Evolutionary conservation across 2,797 vertebrate species (phyloP).

Genomic region (Hydrolagus colliei): DNA sequence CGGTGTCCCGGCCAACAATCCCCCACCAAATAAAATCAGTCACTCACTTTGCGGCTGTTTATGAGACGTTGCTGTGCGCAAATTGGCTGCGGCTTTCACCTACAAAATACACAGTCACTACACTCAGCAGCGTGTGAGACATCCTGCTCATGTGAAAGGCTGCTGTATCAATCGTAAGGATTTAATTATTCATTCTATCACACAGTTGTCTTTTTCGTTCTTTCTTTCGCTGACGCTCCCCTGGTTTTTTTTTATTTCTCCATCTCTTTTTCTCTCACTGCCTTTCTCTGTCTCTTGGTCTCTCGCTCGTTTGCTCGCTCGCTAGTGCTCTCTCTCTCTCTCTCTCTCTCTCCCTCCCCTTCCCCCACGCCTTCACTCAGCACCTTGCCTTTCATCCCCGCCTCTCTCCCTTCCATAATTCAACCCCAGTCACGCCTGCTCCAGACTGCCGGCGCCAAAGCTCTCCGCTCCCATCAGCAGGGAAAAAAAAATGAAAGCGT

Average conservation of each 20-base stretch:
- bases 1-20: too few relatives aligned
- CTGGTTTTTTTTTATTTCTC: not conserved
- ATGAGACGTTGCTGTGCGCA: too few relatives aligned
- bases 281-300: not conserved
- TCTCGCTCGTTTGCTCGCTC: not conserved
- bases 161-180: too few relatives aligned
- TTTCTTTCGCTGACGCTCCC: too few relatives aligned
- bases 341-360: conserved; percentile 26
- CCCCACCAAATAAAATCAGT: too few relatives aligned
- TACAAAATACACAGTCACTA: too few relatives aligned
- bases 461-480: conserved; percentile 44
- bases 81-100: too few relatives aligned
- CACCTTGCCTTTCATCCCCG: conserved; percentile 41
- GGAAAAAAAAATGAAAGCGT: conserved; percentile 51
- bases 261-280: too few relatives aligned
- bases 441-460: conserved; percentile 66
- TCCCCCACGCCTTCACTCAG: not conserved
- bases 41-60: too few relatives aligned
- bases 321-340: conserved; percentile 35
- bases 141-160: too few relatives aligned
- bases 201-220: not conserved
- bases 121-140: too few relatives aligned
- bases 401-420: conserved; percentile 55
- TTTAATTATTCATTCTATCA: too few relatives aligned
- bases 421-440: conserved; percentile 63